phyloP scores from a whole-genome alignment of 2,113 vertebrate species.

The Himantopus leucocephalus region DNA sequence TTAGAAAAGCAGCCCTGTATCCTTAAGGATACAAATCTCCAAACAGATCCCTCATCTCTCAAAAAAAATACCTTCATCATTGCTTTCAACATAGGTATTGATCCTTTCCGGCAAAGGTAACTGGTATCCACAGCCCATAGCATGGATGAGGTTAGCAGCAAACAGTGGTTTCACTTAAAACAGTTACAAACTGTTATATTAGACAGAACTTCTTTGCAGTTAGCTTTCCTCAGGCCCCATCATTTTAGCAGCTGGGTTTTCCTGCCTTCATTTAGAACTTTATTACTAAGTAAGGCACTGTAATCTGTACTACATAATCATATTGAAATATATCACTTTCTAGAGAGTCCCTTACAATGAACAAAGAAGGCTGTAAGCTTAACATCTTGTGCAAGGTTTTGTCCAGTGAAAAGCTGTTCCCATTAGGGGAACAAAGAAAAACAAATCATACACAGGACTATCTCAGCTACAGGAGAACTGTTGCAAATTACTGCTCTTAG shows the following conservation, averaged over 20 bases:
- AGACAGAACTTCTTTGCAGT: background rate
- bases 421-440: background rate
- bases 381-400: background rate
- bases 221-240: background rate
- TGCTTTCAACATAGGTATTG: background rate
- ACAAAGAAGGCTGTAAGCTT: background rate
- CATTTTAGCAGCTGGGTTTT: background rate
- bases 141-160: background rate
- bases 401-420: background rate
- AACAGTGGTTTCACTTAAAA: background rate
- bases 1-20: background rate
- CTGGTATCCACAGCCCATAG: background rate
- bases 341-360: background rate
- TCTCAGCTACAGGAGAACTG: background rate
- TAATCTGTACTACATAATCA: background rate
- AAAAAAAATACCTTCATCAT: background rate
- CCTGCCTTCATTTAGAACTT: background rate
- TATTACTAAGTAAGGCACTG: background rate
- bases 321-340: background rate
- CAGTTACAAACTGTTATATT: background rate
- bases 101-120: background rate
- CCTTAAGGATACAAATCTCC: background rate
- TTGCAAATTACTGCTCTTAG: background rate
- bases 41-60: background rate
- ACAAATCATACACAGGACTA: background rate